Base-by-base conservation (phyloP, 2,113 vertebrate genomes). In the Labrus mixtus region DNA sequence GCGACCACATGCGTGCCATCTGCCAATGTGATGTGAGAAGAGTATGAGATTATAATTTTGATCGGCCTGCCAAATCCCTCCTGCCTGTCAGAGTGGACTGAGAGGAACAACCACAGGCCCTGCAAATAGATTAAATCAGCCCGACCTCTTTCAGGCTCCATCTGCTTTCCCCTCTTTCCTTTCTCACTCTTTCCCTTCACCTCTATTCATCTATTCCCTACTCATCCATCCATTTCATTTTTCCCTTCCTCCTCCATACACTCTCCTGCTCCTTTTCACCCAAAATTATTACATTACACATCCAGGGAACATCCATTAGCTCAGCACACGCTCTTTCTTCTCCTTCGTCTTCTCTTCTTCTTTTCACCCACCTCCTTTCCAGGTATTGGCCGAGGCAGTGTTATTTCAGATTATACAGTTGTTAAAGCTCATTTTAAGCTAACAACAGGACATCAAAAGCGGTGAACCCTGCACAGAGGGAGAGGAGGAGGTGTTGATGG, bases 351-450 rank as follows among this genome's bases (percentile, higher is more conserved):
- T 6, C 70, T 53, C 51, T 57, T 9, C 70, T 43, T 29, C 56
- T 68, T 72, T 69, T 79, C 50, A 51, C 59, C 65, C 56, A n/a
- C 66, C 41, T 29, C 56, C 57, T 62, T 88, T 89, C 85, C 85
- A 90, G 84, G 89, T 76, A 89, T 91, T 83, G 76, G 83, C 88
- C 51, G 70, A 68, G 79, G 88, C 85, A 89, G 90, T 91, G 92
- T 89, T 94, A 92, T 94, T 94, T 93, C 86, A 90, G 89, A 93
- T 94, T 90, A 93, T 90, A 90, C 87, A 91, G 93, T 92, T 94
- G 93, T 94, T 93, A 91, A 90, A 91, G 90, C 88, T 93, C 84
- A 91, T 93, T 93, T 91, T 88, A 84, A 85, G 89, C 89, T 85
- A 90, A 91, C 81, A 87, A 88, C 82, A 66, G 91, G 91, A 90